These are phyloP conservation scores for Neosilurus hyrtlii DNA, from an alignment of 2,797 vertebrate species.

Conservation along the genomic window DNA sequence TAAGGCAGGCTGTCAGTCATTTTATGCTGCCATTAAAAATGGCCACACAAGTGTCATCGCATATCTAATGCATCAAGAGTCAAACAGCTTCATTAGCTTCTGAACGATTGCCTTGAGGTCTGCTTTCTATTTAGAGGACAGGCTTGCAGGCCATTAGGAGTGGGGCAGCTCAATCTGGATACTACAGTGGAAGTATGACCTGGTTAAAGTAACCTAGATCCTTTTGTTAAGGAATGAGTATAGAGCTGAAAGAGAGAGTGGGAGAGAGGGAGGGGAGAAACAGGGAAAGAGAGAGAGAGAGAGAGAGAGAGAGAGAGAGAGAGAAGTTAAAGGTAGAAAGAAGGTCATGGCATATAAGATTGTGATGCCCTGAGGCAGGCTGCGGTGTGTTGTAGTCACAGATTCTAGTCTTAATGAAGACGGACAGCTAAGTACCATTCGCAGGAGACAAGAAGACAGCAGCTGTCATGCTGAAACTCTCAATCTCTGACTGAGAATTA, in stretches of 20 bases:
- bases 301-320: neutral
- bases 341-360: constrained; percentile 32
- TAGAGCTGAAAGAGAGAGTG: constrained; percentile 57
- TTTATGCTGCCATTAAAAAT: constrained; percentile 26
- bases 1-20: constrained; percentile 36
- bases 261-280: constrained; percentile 52
- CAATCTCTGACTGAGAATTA: constrained; percentile 35
- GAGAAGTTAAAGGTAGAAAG: neutral
- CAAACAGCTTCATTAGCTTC: constrained; percentile 25
- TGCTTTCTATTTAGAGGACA: constrained; percentile 4
- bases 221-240: constrained; percentile 49
- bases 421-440: constrained; percentile 61
- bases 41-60: constrained; percentile 27
- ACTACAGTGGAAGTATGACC: constrained; percentile 29
- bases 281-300: constrained; percentile 37
- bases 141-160: neutral
- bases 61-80: constrained; percentile 25
- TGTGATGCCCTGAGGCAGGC: constrained; percentile 38
- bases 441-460: constrained; percentile 37
- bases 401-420: constrained; percentile 69
- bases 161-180: neutral
- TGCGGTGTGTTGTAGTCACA: constrained; percentile 34
- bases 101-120: neutral
- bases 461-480: constrained; percentile 37
- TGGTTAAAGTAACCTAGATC: constrained; percentile 29